These are phyloP conservation scores for Bettongia penicillata DNA, from an alignment of 2,113 vertebrate genomes.

Conservation along the genomic window DNA sequence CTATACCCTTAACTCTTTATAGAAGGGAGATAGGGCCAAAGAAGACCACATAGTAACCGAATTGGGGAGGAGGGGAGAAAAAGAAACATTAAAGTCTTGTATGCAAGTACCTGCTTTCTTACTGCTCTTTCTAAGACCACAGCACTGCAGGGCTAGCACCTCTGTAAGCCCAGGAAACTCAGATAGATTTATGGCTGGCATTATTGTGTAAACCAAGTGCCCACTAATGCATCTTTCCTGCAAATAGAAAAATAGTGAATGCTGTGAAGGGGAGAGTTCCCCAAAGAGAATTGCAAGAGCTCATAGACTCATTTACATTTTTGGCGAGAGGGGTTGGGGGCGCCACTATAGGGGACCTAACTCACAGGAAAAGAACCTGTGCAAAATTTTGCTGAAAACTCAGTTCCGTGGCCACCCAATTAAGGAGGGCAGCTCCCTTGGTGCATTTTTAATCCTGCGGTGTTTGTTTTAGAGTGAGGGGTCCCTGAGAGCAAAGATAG, in stretches of 20 bases:
- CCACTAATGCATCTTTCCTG: neutral
- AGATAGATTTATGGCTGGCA: neutral
- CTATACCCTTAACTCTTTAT: neutral
- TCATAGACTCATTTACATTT: neutral
- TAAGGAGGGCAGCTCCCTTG: slow-evolving; percentile 75
- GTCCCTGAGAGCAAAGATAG: slow-evolving; percentile 41
- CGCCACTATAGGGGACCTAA: neutral
- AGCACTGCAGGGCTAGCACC: neutral
- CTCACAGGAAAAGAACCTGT: slow-evolving; percentile 21
- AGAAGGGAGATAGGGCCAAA: neutral
- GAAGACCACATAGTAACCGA: neutral
- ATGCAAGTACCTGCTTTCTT: neutral
- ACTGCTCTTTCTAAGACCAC: neutral
- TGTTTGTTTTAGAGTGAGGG: slow-evolving; percentile 73
- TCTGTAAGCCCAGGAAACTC: neutral
- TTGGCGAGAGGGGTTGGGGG: neutral
- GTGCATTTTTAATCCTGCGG: slow-evolving; percentile 65
- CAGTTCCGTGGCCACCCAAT: slow-evolving; percentile 63
- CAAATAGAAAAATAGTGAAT: neutral
- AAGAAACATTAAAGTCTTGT: neutral
- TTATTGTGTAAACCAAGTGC: neutral
- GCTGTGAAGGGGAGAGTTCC: neutral
- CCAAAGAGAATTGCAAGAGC: neutral
- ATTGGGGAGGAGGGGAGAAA: neutral
- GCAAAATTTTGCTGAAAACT: slow-evolving; percentile 55